Evolutionary conservation across 2,797 vertebrate genomes (phyloP).

Genomic region (Hyperoplus lanceolatus): DNA sequence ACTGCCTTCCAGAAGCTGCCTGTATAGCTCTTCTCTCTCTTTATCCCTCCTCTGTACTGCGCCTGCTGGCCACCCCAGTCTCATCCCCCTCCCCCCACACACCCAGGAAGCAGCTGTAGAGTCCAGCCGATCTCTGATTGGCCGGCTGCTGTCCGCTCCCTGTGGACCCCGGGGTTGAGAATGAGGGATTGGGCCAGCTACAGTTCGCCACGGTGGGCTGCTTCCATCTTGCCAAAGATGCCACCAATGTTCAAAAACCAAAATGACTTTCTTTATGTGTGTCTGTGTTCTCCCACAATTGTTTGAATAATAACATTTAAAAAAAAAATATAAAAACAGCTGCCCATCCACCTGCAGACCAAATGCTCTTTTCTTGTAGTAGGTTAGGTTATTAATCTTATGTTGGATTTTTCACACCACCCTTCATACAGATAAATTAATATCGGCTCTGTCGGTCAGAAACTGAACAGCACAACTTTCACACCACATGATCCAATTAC

Average conservation of each 20-base stretch:
- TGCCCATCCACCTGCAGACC: slow-evolving; percentile 75
- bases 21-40: slow-evolving; percentile 47
- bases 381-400: neutral
- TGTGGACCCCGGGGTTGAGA: slow-evolving; percentile 64
- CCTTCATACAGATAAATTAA: neutral
- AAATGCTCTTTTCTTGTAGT: neutral
- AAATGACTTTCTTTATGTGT: slow-evolving; percentile 30
- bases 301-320: slow-evolving; percentile 21
- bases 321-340: slow-evolving; percentile 36
- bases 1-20: slow-evolving; percentile 88
- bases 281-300: neutral
- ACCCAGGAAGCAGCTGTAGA: slow-evolving; percentile 44
- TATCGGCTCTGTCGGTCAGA: neutral
- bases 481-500: no score
- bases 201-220: slow-evolving; percentile 85
- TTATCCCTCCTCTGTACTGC: slow-evolving; percentile 21
- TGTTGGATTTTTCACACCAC: neutral
- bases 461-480: neutral
- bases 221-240: slow-evolving; percentile 84
- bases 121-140: slow-evolving; percentile 25
- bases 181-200: slow-evolving; percentile 90
- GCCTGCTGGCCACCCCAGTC: slow-evolving; percentile 12
- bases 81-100: slow-evolving; percentile 25
- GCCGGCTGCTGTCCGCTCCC: slow-evolving; percentile 33
- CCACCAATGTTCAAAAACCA: slow-evolving; percentile 54